Percentiles rank a stretch among this genome's conserved stretches.
Evolutionary conservation across 2,113 vertebrate genomes (phyloP).

Genomic region (Recurvirostra avosetta): DNA sequence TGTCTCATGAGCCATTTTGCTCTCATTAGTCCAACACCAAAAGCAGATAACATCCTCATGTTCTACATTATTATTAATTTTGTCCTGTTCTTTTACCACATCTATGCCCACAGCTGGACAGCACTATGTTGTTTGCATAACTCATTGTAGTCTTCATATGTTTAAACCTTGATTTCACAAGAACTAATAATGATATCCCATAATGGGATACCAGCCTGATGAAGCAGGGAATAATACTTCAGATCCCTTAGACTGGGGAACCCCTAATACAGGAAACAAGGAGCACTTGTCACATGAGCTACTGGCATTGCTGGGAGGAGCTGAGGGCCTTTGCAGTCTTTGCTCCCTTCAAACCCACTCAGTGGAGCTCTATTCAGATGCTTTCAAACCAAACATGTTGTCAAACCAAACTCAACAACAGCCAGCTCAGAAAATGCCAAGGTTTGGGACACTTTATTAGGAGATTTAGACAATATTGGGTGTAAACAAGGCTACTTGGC

Average conservation of each 20-base stretch:
- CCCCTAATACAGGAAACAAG: background rate
- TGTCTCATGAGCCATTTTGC: background rate
- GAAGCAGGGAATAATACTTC: background rate
- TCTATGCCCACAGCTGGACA: background rate
- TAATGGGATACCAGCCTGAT: background rate
- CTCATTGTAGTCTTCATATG: background rate
- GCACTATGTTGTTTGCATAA: background rate
- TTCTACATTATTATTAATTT: background rate
- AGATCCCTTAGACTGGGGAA: background rate
- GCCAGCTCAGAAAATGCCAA: background rate
- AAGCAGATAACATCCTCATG: background rate
- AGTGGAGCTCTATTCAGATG: background rate
- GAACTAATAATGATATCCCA: background rate
- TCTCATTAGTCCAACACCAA: background rate
- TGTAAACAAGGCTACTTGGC: background rate
- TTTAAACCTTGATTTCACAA: background rate
- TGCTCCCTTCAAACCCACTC: background rate
- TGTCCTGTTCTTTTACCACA: background rate
- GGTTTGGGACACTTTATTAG: background rate
- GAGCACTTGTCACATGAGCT: background rate
- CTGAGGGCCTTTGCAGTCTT: background rate
- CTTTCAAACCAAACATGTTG: background rate
- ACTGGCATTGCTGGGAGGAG: background rate
- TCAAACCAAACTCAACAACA: background rate
- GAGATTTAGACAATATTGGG: background rate